phyloP scores from a whole-genome alignment of 1,140 invertebrate genomes.

The Colletes latitarsis region DNA sequence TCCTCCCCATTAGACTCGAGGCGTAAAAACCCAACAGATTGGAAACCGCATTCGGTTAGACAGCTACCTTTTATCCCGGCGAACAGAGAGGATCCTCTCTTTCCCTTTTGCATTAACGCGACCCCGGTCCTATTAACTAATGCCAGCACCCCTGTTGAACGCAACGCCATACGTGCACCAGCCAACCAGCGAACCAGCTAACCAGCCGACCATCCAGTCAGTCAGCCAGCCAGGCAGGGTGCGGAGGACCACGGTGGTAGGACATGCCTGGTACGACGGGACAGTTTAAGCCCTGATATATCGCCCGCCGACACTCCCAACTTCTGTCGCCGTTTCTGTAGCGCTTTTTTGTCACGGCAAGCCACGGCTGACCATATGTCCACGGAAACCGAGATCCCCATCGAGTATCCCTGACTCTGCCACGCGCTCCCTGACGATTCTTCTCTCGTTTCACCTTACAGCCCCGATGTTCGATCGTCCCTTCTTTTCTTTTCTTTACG shows the following conservation, averaged over 20 bases:
- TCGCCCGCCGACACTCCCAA: conserved; percentile 81
- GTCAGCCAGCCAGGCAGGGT: conserved; percentile 55
- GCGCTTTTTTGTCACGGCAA: conserved; percentile 74
- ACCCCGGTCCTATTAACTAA: conserved; percentile 79
- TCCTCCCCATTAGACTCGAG: conserved; percentile 62
- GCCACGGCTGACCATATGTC: conserved; percentile 79
- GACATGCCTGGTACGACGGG: conserved; percentile 75
- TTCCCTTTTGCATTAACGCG: conserved; percentile 69
- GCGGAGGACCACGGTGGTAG: conserved; percentile 61
- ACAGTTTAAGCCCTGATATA: conserved; percentile 82
- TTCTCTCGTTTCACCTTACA: neutral
- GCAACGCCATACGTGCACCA: conserved; percentile 75
- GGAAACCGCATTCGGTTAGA: conserved; percentile 80
- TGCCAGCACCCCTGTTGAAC: conserved; percentile 71
- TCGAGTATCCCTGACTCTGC: conserved; percentile 19
- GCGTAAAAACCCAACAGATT: conserved; percentile 81
- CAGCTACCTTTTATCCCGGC: conserved; percentile 51
- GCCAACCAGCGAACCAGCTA: conserved; percentile 46
- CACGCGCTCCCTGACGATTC: conserved; percentile 34
- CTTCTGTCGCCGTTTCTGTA: conserved; percentile 80
- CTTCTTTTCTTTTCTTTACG: neutral
- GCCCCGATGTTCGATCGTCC: neutral
- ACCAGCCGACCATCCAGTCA: conserved; percentile 40
- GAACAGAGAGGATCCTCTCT: conserved; percentile 19
- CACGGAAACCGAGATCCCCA: conserved; percentile 66